phyloP scores from a whole-genome alignment of 2,797 vertebrate genomes.

The Tapera naevia region DNA sequence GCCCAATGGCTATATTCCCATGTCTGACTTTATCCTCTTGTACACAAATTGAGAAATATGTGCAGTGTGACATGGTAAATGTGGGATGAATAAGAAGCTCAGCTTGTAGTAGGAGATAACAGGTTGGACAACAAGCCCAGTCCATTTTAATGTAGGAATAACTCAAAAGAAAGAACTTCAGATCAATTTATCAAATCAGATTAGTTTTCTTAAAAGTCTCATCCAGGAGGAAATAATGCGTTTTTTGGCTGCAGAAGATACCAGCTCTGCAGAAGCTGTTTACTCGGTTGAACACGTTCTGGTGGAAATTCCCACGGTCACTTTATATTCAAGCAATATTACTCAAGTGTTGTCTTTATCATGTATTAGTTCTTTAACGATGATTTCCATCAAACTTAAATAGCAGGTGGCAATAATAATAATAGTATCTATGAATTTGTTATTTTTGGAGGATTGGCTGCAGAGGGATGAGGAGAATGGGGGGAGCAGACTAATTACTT shows the following conservation, averaged over 20 bases:
- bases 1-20: fast-evolving
- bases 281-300: neutral
- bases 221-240: neutral
- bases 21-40: neutral
- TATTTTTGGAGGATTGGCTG: neutral
- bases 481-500: neutral
- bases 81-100: neutral
- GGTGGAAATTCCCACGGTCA: fast-evolving
- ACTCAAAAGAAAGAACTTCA: neutral
- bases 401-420: neutral
- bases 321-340: neutral
- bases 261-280: neutral
- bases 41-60: neutral
- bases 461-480: neutral
- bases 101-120: neutral
- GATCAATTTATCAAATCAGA: neutral
- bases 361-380: neutral
- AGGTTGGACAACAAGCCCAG: neutral
- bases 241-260: neutral
- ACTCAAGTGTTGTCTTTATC: neutral
- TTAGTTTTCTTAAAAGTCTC: neutral
- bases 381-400: neutral
- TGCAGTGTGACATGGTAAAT: fast-evolving
- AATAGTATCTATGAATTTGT: neutral
- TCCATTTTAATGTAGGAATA: neutral